phyloP scores from a whole-genome alignment of 1,140 invertebrate species.

The Penaeus vannamei region DNA sequence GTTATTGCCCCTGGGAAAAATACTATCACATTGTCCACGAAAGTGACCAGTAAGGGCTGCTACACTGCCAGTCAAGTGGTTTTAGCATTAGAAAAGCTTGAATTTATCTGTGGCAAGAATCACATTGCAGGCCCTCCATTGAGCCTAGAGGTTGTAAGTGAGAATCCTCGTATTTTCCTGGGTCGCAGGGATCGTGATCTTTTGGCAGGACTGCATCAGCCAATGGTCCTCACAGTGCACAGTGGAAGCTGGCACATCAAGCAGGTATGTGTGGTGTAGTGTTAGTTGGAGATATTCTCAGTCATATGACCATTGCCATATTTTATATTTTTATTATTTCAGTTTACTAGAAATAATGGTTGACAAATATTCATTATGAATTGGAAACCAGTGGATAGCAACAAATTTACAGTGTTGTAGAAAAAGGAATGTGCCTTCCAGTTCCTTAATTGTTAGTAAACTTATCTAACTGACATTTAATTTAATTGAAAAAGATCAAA shows the following conservation, averaged over 20 bases:
- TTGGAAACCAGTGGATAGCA: too few relatives aligned
- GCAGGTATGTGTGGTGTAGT: constrained; percentile 74
- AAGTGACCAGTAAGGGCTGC: constrained; percentile 72
- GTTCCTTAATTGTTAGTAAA: too few relatives aligned
- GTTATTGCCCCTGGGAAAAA: constrained; percentile 82
- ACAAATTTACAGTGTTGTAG: too few relatives aligned
- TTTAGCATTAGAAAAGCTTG: constrained; percentile 74
- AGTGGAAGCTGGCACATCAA: constrained; percentile 73
- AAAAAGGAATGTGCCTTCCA: too few relatives aligned
- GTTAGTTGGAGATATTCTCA: neutral
- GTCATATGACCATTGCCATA: too few relatives aligned
- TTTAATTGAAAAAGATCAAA: too few relatives aligned
- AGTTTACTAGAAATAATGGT: too few relatives aligned
- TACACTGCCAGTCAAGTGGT: constrained; percentile 72
- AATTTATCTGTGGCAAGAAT: constrained; percentile 77
- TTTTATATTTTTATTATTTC: too few relatives aligned
- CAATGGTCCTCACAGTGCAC: constrained; percentile 72
- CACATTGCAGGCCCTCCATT: constrained; percentile 72
- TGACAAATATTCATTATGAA: too few relatives aligned
- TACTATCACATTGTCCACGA: constrained; percentile 77
- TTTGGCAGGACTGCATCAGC: constrained; percentile 74
- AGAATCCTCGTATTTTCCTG: constrained; percentile 74
- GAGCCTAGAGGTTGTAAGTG: constrained; percentile 75
- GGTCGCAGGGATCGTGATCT: constrained; percentile 75
- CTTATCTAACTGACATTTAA: too few relatives aligned